Conservation (phyloP, 2,888 invertebrate species). For the Ormyrus thymus region DNA sequence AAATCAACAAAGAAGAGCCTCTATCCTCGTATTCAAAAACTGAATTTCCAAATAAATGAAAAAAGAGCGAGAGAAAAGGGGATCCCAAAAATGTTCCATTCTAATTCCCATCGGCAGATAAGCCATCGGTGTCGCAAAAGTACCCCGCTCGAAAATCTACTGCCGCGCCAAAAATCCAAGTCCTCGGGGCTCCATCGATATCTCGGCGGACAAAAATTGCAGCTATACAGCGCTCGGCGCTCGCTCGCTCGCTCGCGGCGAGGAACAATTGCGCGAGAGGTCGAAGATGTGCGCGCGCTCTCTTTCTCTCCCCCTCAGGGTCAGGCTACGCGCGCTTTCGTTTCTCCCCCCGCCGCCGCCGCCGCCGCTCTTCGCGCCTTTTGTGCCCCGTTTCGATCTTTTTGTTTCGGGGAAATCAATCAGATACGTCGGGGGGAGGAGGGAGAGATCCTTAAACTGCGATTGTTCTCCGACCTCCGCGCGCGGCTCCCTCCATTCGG, state of each 20-base stretch:
- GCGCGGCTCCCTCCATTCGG: not conserved
- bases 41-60: too few species aligned
- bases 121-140: too few species aligned
- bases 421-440: constrained; percentile 38
- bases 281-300: constrained; percentile 35
- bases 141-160: too few species aligned
- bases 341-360: constrained; percentile 25
- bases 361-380: constrained; percentile 6
- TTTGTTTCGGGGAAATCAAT: constrained; percentile 60
- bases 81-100: too few species aligned
- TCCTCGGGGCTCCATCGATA: not conserved
- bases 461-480: constrained; percentile 59
- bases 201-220: constrained; percentile 28
- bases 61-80: too few species aligned
- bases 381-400: constrained; percentile 53
- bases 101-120: too few species aligned
- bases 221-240: not conserved
- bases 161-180: not conserved
- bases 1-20: too few species aligned
- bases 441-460: constrained; percentile 58
- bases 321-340: constrained; percentile 57
- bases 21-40: too few species aligned
- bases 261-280: constrained; percentile 39
- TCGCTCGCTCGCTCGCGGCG: not conserved
- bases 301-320: constrained; percentile 50